Base-by-base conservation (phyloP, 1,140 invertebrate species). In the Brachionus asplanchnoidis region DNA sequence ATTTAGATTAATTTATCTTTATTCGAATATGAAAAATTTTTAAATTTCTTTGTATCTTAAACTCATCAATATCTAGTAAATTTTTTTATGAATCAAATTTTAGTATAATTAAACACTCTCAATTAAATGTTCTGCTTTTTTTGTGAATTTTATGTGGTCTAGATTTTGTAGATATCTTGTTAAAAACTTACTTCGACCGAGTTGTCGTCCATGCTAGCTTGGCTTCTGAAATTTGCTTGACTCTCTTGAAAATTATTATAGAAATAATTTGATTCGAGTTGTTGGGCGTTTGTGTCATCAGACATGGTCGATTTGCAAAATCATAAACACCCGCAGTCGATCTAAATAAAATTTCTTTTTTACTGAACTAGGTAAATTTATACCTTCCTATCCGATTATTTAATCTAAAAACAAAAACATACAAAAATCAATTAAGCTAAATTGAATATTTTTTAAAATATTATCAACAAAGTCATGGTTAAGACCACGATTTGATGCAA, bases 221-320 rank as follows among this genome's bases (percentile, higher is more conserved):
- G 14, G 70, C 40, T 12, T 40, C 70, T 32, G 9, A 28, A 14
- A 8, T 75, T 75, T n/a, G 32, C 14, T 75, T 75, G 70, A 3
- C 40, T 17, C 40, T 75, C 70, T 40, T 75, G 70, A 75, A 42
- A 75, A 75, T 42, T 75, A 75, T 23, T 75, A 75, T 75, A 42
- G 40, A 46, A 75, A 75, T 75, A 75, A 75, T 75, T 75, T 0
- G 20, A 42, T 20, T 75, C 70, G 20, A 75, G 17, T 20, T 36
- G 17, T 42, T 75, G 70, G n/a, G 32, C 5, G 9, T 40, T 42
- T 4, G 32, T 75, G 14, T 75, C 70, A 42, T 75, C 70, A 23
- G 70, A 75, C 70, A 75, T 75, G 32, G n/a, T 75, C 20, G 40
- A 70, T 68, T 68, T 68, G 20, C 26, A 12, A 68, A 68, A 11